Evolutionary conservation across 2,888 invertebrate genomes (phyloP).

Genomic region (Nasonovia ribisnigri): DNA sequence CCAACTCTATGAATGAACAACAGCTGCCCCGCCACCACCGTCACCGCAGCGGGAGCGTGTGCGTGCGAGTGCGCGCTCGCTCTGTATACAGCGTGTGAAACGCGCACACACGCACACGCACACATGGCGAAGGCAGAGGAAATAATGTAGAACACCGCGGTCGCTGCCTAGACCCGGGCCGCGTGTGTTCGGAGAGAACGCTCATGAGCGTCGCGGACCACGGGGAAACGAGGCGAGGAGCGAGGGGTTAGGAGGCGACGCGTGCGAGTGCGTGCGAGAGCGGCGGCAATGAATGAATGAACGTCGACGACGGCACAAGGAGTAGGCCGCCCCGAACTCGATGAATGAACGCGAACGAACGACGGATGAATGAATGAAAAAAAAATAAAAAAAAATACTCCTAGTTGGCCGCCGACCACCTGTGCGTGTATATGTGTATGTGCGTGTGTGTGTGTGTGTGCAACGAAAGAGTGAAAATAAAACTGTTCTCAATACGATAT

Average conservation of each 20-base stretch:
- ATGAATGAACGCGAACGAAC: constrained; percentile 51
- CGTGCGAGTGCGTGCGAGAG: background rate
- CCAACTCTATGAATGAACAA: constrained; percentile 61
- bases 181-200: constrained; percentile 23
- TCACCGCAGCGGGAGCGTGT: background rate
- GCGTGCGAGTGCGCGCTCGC: background rate
- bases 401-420: constrained; percentile 33
- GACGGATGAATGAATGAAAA: constrained; percentile 23
- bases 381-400: background rate
- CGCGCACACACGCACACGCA: background rate
- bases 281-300: constrained; percentile 41
- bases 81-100: constrained; percentile 49
- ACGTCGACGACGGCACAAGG: constrained; percentile 38
- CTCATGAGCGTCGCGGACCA: background rate
- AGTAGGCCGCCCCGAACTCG: constrained; percentile 35
- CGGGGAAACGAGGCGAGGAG: background rate
- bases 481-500: background rate
- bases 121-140: background rate
- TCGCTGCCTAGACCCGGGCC: constrained; percentile 4
- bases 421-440: background rate
- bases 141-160: constrained; percentile 24
- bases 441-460: background rate
- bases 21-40: constrained; percentile 53
- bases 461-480: constrained; percentile 19
- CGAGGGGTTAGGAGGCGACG: background rate